phyloP scores from a whole-genome alignment of 2,888 invertebrate genomes.

The Sacculina carcini region DNA sequence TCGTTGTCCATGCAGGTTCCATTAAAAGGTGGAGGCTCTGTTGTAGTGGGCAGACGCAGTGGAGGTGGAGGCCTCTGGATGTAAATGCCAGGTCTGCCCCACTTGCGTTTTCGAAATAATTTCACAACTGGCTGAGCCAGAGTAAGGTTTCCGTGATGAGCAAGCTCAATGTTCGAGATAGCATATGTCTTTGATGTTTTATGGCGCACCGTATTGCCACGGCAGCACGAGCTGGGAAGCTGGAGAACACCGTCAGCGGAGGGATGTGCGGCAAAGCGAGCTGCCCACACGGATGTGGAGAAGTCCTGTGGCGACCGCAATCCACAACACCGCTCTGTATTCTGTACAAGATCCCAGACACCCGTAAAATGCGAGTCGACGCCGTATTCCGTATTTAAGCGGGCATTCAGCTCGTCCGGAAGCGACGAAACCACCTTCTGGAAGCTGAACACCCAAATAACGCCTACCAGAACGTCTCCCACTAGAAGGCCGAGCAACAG shows the following conservation, averaged over 20 bases:
- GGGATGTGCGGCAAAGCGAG: conserved; percentile 7
- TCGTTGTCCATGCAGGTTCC: neutral
- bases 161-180: conserved; percentile 8
- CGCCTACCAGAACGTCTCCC: conserved; percentile 56
- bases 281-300: conserved; percentile 13
- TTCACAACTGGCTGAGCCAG: no score
- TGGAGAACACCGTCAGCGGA: conserved; percentile 6
- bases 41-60: neutral
- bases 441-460: conserved; percentile 58
- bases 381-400: conserved; percentile 39
- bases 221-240: conserved; percentile 15
- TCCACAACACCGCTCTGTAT: conserved; percentile 39
- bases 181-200: neutral
- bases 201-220: neutral
- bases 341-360: conserved; percentile 48
- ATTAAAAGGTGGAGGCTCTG: neutral
- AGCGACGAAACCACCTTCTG: conserved; percentile 46
- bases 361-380: conserved; percentile 40
- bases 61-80: neutral
- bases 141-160: no score
- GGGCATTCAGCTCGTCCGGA: conserved; percentile 34
- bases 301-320: conserved; percentile 32
- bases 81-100: neutral
- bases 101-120: no score
- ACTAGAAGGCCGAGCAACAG: conserved; percentile 47